A percentile compares a stretch with the other conserved stretches of the same genome.
Conservation (phyloP, 2,113 vertebrate species). For the Macquaria ambigua region DNA sequence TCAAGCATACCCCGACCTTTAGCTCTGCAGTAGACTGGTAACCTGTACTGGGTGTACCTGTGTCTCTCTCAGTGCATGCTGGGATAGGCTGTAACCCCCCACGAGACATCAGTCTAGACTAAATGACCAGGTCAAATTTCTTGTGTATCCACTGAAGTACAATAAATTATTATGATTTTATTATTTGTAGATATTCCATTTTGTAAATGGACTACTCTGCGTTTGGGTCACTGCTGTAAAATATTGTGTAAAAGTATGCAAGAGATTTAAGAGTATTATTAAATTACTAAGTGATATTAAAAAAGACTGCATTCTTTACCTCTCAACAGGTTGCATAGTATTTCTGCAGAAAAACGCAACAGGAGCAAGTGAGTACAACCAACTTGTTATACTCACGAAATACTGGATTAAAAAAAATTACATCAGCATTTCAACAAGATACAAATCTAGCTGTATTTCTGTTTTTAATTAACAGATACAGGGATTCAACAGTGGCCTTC, state of each 20-base stretch:
- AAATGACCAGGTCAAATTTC: not conserved
- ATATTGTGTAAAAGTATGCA: not conserved
- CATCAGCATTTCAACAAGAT: not conserved
- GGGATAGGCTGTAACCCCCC: too few relatives aligned
- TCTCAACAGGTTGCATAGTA: not conserved
- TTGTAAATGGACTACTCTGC: not conserved
- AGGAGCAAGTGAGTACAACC: not conserved
- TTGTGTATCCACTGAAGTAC: not conserved
- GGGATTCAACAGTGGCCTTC: rapidly evolving
- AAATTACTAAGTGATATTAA: not conserved
- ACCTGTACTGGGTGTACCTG: too few relatives aligned
- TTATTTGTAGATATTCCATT: not conserved
- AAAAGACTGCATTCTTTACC: not conserved
- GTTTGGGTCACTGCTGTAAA: not conserved
- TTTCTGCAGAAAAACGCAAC: not conserved
- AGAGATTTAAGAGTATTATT: not conserved
- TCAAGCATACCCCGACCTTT: not conserved
- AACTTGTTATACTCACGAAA: not conserved
- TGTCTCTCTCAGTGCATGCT: too few relatives aligned
- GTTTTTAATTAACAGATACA: not conserved
- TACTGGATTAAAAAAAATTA: not conserved
- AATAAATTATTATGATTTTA: not conserved
- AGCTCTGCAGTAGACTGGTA: too few relatives aligned
- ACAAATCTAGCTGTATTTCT: not conserved
- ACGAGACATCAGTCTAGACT: not conserved